Conservation (phyloP, 2,797 vertebrate genomes). For the Leucoraja ocellata region DNA sequence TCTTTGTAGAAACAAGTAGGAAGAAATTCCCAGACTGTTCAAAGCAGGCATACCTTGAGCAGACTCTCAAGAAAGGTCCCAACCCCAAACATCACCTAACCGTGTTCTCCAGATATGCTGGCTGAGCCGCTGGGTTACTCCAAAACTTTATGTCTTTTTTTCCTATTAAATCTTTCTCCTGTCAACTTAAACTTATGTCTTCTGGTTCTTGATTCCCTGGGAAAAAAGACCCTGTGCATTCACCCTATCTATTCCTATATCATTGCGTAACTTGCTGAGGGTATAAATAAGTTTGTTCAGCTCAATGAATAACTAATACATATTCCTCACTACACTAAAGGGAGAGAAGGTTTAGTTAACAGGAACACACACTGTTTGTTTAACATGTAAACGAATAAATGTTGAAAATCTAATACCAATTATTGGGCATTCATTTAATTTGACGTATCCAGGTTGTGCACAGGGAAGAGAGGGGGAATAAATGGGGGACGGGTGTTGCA, state of each 20-base stretch:
- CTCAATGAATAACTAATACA: neutral
- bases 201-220: too few species aligned
- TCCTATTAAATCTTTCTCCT: too few species aligned
- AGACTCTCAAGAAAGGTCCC: neutral
- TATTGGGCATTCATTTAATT: constrained; percentile 18
- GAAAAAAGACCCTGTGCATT: too few species aligned
- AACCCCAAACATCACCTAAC: too few species aligned
- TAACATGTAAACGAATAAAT: neutral
- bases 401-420: constrained; percentile 13
- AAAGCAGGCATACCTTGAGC: neutral
- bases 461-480: too few species aligned
- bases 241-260: neutral
- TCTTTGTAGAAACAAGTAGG: neutral
- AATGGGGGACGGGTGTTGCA: too few species aligned
- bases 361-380: neutral
- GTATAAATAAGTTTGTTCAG: neutral
- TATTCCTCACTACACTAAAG: neutral
- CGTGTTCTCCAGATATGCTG: neutral
- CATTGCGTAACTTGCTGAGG: neutral
- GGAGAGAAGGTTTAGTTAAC: neutral
- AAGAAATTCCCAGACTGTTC: neutral
- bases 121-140: too few species aligned
- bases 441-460: too few species aligned
- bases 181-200: too few species aligned
- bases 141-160: too few species aligned